phyloP scores from a whole-genome alignment of 35 echinoderm and acorn worm genomes.

The Chiridota heheva region DNA sequence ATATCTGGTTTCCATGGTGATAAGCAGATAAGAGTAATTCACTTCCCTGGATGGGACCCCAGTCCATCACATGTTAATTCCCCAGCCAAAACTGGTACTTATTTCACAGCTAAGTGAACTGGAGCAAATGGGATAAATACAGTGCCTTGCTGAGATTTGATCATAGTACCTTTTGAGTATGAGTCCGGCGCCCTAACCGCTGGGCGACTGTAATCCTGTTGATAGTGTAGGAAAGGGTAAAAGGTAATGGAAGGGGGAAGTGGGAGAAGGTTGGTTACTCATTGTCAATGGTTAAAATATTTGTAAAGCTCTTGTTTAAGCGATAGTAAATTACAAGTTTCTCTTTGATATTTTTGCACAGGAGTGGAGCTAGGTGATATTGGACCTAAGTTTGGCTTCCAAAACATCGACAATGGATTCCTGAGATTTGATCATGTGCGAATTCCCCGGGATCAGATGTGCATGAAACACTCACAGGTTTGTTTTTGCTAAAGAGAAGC shows the following conservation, averaged over 20 bases:
- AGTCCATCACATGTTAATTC: too few relatives aligned
- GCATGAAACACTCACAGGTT: slow-evolving; percentile 89
- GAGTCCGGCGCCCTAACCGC: too few relatives aligned
- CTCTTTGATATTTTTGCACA: neutral
- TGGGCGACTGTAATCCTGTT: too few relatives aligned
- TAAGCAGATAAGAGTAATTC: too few relatives aligned
- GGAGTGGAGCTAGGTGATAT: slow-evolving; percentile 92
- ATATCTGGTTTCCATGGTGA: too few relatives aligned
- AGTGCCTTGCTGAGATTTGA: too few relatives aligned
- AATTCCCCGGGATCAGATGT: slow-evolving; percentile 88
- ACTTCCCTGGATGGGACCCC: too few relatives aligned
- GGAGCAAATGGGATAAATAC: too few relatives aligned
- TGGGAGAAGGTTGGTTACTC: neutral
- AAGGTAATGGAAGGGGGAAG: neutral
- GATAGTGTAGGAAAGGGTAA: neutral
- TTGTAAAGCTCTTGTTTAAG: neutral
- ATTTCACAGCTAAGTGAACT: too few relatives aligned
- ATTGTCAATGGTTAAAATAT: neutral
- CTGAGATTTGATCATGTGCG: slow-evolving; percentile 74
- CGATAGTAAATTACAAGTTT: neutral
- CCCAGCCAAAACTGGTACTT: too few relatives aligned
- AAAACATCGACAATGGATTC: slow-evolving; percentile 86
- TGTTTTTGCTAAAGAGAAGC: neutral
- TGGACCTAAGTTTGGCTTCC: slow-evolving; percentile 81
- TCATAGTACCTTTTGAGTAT: too few relatives aligned